Evolutionary conservation across 2,113 vertebrate species (phyloP).

Genomic region (Pao palembangensis): DNA sequence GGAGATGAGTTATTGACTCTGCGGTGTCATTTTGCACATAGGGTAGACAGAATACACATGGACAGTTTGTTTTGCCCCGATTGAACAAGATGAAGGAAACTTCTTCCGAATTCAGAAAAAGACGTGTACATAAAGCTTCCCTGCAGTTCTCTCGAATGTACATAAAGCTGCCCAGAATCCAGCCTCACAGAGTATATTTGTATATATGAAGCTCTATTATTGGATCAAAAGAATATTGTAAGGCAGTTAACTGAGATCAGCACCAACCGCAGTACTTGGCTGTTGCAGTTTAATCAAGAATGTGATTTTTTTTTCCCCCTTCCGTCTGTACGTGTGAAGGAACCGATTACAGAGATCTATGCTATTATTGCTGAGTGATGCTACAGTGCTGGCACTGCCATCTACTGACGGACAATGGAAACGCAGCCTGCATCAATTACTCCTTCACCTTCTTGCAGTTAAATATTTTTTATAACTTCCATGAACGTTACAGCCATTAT

Average conservation of each 20-base stretch:
- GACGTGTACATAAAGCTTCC: constrained; percentile 6
- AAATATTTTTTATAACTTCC: constrained; percentile 2
- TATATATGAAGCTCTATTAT: constrained; percentile 35
- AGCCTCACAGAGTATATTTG: constrained; percentile 27
- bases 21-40: too few species aligned
- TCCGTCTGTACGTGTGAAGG: constrained; percentile 46
- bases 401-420: constrained; percentile 66
- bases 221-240: constrained; percentile 22
- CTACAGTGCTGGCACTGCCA: constrained; percentile 79
- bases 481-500: constrained; percentile 22
- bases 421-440: constrained; percentile 53
- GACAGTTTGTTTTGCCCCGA: constrained; percentile 39
- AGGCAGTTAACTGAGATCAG: constrained; percentile 10
- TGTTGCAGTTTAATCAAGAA: not conserved
- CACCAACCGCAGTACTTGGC: not conserved
- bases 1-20: too few species aligned
- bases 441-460: constrained; percentile 2
- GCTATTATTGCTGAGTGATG: constrained; percentile 54
- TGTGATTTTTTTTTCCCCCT: constrained; percentile 26
- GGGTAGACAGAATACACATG: not conserved
- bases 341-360: constrained; percentile 49
- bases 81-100: constrained; percentile 64
- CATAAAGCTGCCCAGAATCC: constrained; percentile 25
- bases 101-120: constrained; percentile 58
- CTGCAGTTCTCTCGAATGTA: constrained; percentile 16